Evolutionary conservation across 1,140 invertebrate genomes (phyloP).

Genomic region (Aethina tumida): DNA sequence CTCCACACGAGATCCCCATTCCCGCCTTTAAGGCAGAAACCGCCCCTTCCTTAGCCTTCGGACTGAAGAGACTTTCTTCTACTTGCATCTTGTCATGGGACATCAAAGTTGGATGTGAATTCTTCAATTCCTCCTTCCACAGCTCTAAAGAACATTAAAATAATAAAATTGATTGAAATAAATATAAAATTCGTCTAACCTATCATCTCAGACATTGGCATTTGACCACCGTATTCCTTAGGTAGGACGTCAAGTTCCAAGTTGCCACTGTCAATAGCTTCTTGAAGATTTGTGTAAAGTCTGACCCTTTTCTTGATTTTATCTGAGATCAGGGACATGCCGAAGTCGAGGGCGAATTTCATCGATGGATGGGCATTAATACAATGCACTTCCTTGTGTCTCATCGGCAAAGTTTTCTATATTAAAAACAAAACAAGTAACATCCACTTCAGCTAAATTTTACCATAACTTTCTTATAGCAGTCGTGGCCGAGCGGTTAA

Average conservation of each 20-base stretch:
- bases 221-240: constrained; percentile 69
- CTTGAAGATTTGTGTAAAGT: constrained; percentile 53
- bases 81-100: constrained; percentile 46
- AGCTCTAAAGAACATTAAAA: constrained; percentile 26
- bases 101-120: constrained; percentile 37
- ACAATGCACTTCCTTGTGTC: constrained; percentile 74
- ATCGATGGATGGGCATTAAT: constrained; percentile 66
- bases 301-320: constrained; percentile 68
- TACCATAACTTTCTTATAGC: too few relatives aligned
- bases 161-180: constrained; percentile 1
- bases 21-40: constrained; percentile 52
- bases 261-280: constrained; percentile 40
- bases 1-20: constrained; percentile 44
- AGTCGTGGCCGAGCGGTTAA: constrained; percentile 52
- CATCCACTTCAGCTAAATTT: too few relatives aligned
- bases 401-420: constrained; percentile 74
- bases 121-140: constrained; percentile 42
- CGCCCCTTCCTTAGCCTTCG: constrained; percentile 54
- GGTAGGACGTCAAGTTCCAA: constrained; percentile 61
- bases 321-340: constrained; percentile 68
- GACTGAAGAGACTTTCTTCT: constrained; percentile 31
- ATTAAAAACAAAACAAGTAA: constrained; percentile 16
- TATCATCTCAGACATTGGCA: constrained; percentile 77
- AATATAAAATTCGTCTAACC: too few relatives aligned
- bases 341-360: constrained; percentile 70